These are phyloP conservation scores for Odiellus spinosus DNA, from an alignment of 2,888 invertebrate genomes.

Conservation along the genomic window DNA sequence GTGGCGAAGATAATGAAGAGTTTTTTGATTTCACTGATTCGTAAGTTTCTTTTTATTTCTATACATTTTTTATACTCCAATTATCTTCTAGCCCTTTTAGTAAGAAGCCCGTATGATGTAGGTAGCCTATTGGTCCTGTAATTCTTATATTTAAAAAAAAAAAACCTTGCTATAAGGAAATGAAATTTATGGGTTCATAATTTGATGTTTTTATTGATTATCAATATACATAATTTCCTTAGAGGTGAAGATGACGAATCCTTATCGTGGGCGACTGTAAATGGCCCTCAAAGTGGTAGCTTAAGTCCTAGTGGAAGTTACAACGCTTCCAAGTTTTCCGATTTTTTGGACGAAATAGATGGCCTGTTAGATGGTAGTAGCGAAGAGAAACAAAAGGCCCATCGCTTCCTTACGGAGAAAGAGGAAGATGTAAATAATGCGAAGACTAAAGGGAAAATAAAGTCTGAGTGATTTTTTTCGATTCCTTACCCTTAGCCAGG, in stretches of 20 bases:
- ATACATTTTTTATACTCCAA: not conserved
- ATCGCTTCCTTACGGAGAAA: constrained; percentile 25
- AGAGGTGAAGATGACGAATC: constrained; percentile 10
- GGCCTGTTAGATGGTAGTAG: constrained; percentile 27
- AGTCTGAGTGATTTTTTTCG: too few relatives aligned
- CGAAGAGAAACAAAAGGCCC: constrained; percentile 27
- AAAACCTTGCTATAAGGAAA: too few relatives aligned
- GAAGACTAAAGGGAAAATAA: constrained; percentile 2
- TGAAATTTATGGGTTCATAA: too few relatives aligned
- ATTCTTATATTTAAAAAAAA: too few relatives aligned
- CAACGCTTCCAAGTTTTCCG: not conserved
- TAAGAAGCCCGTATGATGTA: constrained; percentile 19
- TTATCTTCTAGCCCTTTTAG: too few relatives aligned
- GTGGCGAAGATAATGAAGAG: constrained; percentile 26
- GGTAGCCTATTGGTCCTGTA: too few relatives aligned
- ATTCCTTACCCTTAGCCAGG: too few relatives aligned
- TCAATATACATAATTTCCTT: constrained; percentile 4
- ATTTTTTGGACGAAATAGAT: constrained; percentile 26
- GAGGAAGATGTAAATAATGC: constrained; percentile 25
- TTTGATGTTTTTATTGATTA: too few relatives aligned
- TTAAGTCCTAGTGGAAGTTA: not conserved
- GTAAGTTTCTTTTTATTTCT: constrained; percentile 4
- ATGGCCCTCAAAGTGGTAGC: constrained; percentile 9
- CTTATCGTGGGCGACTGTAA: constrained; percentile 12
- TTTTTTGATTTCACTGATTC: constrained; percentile 24